Evolutionary conservation across 1,140 invertebrate species (phyloP), one percentile per base, ranked within the genome.

Genomic region (Drosophila mojavensis): DNA sequence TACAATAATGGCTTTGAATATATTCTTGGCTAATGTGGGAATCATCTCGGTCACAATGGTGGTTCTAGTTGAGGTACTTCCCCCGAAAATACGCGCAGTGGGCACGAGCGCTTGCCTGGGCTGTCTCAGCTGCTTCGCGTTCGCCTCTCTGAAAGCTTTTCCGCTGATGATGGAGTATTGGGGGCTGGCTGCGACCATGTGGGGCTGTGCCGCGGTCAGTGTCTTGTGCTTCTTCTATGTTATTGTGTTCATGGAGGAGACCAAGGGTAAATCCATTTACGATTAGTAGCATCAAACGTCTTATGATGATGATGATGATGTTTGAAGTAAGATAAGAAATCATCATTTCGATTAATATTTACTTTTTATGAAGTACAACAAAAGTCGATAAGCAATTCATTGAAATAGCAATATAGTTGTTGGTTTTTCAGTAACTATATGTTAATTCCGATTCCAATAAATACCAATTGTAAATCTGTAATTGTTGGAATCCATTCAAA

Each of bases 161-260:
- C 91, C 91, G 4, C 50, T 89, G 24, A 75, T 90, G 67, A 90
- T 92, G 84, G 53, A 75, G 41, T 64, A 75, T 1, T 51, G 91
- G 41, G 89, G 88, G 0, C 48, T 92, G 60, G 84, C 85, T 2
- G 79, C 83, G 13, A 79, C 85, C 28, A 90, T 92, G 82, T 92
- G 91, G 89, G 75, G 79, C 33, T 90, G 82, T 20, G 78, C 75
- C 5, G 51, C 56, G 5, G 70, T 91, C 24, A 74, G 71, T 5
- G 74, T 76, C 0, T 20, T 86, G 2, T 89, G 81, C 4, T 53
- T 86, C 5, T 80, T 92, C 41, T 90, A 90, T 5, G 76, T 91
- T 26, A 72, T 77, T 3, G 58, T 89, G 15, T 90, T 76, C 43
- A 20, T 92, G 5, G 79, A 86, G 45, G 91, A 92, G 71, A 92